A percentile compares a stretch with the other conserved stretches of the same genome.
These are phyloP conservation scores for Cataglyphis hispanica DNA, from an alignment of 1,140 invertebrate species.

Conservation along the genomic window DNA sequence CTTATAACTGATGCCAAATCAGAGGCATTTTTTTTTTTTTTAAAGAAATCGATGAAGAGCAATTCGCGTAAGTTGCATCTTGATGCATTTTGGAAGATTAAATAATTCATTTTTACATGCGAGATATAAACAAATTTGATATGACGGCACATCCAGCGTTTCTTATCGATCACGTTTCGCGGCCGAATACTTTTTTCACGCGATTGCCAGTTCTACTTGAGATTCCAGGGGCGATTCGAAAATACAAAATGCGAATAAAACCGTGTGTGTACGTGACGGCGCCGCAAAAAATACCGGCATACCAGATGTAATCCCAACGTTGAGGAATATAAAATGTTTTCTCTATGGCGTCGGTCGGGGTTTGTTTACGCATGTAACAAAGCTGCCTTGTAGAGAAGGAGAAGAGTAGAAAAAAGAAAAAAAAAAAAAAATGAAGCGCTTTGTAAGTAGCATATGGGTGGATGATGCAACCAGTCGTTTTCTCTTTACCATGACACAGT, in stretches of 20 bases:
- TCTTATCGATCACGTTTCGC: neutral
- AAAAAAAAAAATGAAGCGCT: conserved; percentile 34
- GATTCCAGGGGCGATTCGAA: conserved; percentile 44
- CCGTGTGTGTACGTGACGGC: conserved; percentile 32
- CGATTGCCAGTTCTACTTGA: conserved; percentile 41
- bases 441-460: conserved; percentile 46
- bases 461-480: conserved; percentile 49
- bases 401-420: conserved; percentile 1
- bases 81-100: neutral
- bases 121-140: neutral
- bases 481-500: conserved; percentile 36
- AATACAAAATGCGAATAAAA: conserved; percentile 39
- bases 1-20: too few species aligned
- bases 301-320: conserved; percentile 56
- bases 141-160: neutral
- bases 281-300: conserved; percentile 44
- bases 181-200: neutral
- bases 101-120: neutral
- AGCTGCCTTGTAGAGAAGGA: neutral
- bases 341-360: neutral
- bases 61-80: neutral
- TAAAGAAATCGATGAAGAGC: neutral
- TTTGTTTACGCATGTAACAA: conserved; percentile 50
- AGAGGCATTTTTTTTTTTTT: neutral
- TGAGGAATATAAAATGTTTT: conserved; percentile 67